Conservation (phyloP, 2,888 invertebrate species). For the Lithophane semibrunnea region DNA sequence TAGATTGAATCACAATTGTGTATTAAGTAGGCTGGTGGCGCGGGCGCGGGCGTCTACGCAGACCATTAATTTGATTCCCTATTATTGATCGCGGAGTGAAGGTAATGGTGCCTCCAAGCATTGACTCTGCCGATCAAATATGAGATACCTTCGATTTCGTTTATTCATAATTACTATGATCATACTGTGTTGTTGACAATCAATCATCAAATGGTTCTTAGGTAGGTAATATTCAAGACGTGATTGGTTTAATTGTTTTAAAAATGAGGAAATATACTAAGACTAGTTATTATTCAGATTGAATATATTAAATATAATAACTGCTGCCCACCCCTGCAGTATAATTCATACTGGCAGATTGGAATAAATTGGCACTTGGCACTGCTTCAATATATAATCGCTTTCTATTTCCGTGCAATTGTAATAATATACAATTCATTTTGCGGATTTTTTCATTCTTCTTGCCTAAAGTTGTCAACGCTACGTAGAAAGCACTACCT, state of each 20-base stretch:
- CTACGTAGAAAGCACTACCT: neutral
- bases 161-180: slow-evolving; percentile 24
- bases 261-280: slow-evolving; percentile 38
- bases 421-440: slow-evolving; percentile 16
- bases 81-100: slow-evolving; percentile 7
- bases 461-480: neutral
- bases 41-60: slow-evolving; percentile 4
- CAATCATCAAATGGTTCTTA: slow-evolving; percentile 13
- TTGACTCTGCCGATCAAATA: slow-evolving; percentile 3
- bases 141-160: slow-evolving; percentile 9
- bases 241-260: slow-evolving; percentile 30
- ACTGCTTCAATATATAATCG: slow-evolving; percentile 73
- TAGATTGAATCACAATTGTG: neutral
- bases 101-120: slow-evolving; percentile 10
- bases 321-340: slow-evolving; percentile 67
- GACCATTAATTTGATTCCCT: slow-evolving; percentile 11
- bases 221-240: neutral
- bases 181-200: slow-evolving; percentile 7
- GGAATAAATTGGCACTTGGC: slow-evolving; percentile 78
- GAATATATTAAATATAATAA: slow-evolving; percentile 68
- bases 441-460: neutral
- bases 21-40: slow-evolving; percentile 15
- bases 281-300: slow-evolving; percentile 52
- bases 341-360: slow-evolving; percentile 36
- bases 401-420: slow-evolving; percentile 52